Conservation (phyloP, 1,140 invertebrate genomes). For the Drosophila pruinosa region DNA sequence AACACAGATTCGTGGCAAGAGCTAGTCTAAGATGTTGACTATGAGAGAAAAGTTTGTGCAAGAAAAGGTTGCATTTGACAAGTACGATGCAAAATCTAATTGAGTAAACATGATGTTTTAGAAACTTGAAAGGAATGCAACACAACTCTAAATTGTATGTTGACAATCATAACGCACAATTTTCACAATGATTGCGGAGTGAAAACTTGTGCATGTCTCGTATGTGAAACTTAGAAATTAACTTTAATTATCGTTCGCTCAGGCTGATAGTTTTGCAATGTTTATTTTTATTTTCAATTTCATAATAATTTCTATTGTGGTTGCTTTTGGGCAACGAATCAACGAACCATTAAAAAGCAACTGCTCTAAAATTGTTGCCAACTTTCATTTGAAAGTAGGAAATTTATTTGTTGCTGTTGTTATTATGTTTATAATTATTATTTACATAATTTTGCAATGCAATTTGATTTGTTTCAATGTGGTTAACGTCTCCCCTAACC, state of each 20-base stretch:
- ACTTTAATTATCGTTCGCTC: slow-evolving; percentile 16
- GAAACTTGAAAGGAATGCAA: not conserved
- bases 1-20: slow-evolving; percentile 18
- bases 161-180: slow-evolving; percentile 10
- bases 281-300: slow-evolving; percentile 21
- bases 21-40: not conserved
- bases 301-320: slow-evolving; percentile 10
- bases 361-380: slow-evolving; percentile 9
- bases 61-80: slow-evolving; percentile 26
- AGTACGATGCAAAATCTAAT: slow-evolving; percentile 1
- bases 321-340: slow-evolving; percentile 3
- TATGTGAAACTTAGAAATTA: slow-evolving; percentile 18
- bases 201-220: slow-evolving; percentile 47
- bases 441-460: slow-evolving; percentile 7
- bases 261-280: slow-evolving; percentile 15
- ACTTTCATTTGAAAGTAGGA: slow-evolving; percentile 66
- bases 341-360: slow-evolving; percentile 24
- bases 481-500: not conserved
- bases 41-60: slow-evolving; percentile 3
- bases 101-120: not conserved
- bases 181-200: slow-evolving; percentile 16
- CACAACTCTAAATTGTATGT: no score
- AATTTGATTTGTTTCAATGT: slow-evolving; percentile 36
- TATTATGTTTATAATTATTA: slow-evolving; percentile 30
- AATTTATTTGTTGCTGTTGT: slow-evolving; percentile 29